These are phyloP conservation scores for cattle (Bos taurus) DNA, from an alignment of 2,113 vertebrate species.

Conservation along the genomic window ARS-UCD2.0 NC_037350.1:6002501-6003000, in stretches of 20 bases:
- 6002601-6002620: background rate
- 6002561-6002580: background rate
- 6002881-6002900: background rate
- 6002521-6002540: background rate
- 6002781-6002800: background rate
- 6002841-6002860: background rate
- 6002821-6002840: background rate
- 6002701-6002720: background rate
- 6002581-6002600: background rate
- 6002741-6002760: background rate
- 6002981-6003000: background rate
- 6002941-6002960: background rate
- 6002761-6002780: background rate
- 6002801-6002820: background rate
- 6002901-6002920: background rate
- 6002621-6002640: background rate
- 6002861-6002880: background rate
- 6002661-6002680: background rate
- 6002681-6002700: background rate
- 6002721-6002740: background rate
- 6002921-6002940: background rate
- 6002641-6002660: background rate
- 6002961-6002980: background rate
- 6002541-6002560: background rate
- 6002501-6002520: background rate